These are phyloP conservation scores for Trichonephila inaurata DNA, from an alignment of 1,140 invertebrate species.

Conservation along the genomic window DNA sequence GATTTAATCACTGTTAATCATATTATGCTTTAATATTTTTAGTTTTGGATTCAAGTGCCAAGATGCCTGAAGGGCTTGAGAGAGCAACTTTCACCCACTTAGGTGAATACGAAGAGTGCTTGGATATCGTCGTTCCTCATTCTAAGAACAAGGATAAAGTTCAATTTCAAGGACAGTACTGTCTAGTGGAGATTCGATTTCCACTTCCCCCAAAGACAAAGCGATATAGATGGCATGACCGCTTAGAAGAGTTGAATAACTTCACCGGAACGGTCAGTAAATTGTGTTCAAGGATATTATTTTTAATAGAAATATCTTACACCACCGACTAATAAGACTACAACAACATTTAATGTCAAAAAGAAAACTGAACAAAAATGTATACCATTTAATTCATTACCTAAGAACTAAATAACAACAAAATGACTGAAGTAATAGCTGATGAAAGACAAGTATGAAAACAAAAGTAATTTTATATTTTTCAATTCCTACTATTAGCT, in stretches of 20 bases:
- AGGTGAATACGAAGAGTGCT: slow-evolving; percentile 76
- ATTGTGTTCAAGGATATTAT: not conserved
- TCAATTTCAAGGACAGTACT: slow-evolving; percentile 52
- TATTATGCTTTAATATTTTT: not conserved
- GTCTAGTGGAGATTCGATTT: not conserved
- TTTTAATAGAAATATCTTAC: not conserved
- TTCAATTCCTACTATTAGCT: no score
- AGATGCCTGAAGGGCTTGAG: slow-evolving; percentile 50
- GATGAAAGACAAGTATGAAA: no score
- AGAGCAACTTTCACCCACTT: slow-evolving; percentile 69
- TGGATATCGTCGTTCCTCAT: slow-evolving; percentile 53
- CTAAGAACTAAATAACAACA: not conserved
- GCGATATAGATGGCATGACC: not conserved
- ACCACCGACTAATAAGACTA: not conserved
- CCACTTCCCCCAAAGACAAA: slow-evolving; percentile 23
- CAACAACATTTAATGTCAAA: not conserved
- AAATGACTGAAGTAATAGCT: no score
- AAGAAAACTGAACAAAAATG: not conserved
- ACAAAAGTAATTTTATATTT: no score
- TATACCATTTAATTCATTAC: not conserved
- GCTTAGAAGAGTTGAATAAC: slow-evolving; percentile 35
- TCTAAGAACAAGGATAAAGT: no score
- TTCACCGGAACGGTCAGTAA: slow-evolving; percentile 51
- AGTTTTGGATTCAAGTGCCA: slow-evolving; percentile 76
- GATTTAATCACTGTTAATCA: no score